Evolutionary conservation across 2,888 invertebrate species (phyloP), one percentile per base, ranked within the genome.

Genomic region (Ernsta delagoae): DNA sequence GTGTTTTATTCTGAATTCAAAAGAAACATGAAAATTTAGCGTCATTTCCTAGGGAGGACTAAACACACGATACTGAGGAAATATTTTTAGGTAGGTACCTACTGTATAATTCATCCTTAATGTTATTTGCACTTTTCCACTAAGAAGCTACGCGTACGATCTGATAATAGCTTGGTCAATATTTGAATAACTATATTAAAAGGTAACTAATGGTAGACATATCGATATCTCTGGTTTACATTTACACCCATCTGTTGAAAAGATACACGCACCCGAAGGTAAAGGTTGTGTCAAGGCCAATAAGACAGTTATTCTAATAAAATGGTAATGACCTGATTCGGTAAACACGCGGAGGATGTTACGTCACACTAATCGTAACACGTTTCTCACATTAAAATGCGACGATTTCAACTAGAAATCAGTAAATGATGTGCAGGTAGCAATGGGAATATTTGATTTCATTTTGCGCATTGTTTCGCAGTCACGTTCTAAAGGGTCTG

Each of bases 261-360:
- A 36, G 31, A 24, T 53, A 66, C 41, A 31, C 59, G 65, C 53
- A 41, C 8, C n/a, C 16, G n/a, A 48, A 48, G 48, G 12, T 16
- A 60, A 67, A 61, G 67, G 36, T 56, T 48, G 36, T 45, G 34
- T 67, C 67, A 61, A 61, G 67, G 61, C 66, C 53, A 24, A 16
- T 41, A 34, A 16, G 56, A 67, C 43, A 39, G 43, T 61, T 67
- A 56, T 67, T 36, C 67, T 56, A 67, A 67, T 56, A 67, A 67
- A 67, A 67, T 67, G 67, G 45, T 67, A 67, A 67, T 67, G 67
- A 67, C 67, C 67, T 53, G 60, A 67, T 61, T 67, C 56, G 34
- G 56, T 48, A 61, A 61, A 54, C 39, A 36, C 67, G 50, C 11
- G n/a, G 66, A n/a, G 43, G 66, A 31, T 54, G 39, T 67, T 67